These are phyloP conservation scores for Athene cunicularia DNA, from an alignment of 2,113 vertebrate genomes.

Conservation along the genomic window DNA sequence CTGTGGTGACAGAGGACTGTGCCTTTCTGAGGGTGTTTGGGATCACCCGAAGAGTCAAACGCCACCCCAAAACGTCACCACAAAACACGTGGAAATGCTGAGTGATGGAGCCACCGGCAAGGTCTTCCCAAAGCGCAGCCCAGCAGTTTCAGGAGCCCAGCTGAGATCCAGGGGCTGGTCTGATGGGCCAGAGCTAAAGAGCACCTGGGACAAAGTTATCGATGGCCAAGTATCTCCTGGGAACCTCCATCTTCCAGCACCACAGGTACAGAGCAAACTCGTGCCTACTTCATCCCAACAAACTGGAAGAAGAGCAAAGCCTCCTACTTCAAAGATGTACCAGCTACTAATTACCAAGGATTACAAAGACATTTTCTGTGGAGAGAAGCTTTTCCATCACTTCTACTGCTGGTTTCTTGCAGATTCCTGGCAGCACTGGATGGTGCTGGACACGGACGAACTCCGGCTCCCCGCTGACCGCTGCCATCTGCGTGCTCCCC, in stretches of 20 bases:
- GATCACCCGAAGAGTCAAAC: neutral
- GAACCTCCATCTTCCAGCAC: neutral
- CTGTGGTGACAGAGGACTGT: neutral
- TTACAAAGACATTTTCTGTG: neutral
- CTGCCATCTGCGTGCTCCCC: neutral
- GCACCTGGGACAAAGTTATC: neutral
- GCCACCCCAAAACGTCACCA: accelerated
- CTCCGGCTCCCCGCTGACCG: neutral
- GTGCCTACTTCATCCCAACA: accelerated
- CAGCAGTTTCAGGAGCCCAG: neutral
- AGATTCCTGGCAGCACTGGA: neutral
- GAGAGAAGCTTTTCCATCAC: neutral
- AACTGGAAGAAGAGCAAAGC: neutral
- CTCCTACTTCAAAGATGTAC: neutral
- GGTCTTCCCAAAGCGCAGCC: neutral
- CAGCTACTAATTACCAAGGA: neutral
- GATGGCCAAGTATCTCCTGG: neutral
- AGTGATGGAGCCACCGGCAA: neutral
- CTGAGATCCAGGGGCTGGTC: neutral
- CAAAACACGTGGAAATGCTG: neutral
- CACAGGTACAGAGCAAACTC: neutral
- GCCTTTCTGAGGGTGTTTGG: neutral
- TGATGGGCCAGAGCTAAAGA: neutral
- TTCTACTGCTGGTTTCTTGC: neutral
- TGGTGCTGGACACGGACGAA: neutral